Conservation (phyloP, 2,113 vertebrate species). For the Anoplopoma fimbria region DNA sequence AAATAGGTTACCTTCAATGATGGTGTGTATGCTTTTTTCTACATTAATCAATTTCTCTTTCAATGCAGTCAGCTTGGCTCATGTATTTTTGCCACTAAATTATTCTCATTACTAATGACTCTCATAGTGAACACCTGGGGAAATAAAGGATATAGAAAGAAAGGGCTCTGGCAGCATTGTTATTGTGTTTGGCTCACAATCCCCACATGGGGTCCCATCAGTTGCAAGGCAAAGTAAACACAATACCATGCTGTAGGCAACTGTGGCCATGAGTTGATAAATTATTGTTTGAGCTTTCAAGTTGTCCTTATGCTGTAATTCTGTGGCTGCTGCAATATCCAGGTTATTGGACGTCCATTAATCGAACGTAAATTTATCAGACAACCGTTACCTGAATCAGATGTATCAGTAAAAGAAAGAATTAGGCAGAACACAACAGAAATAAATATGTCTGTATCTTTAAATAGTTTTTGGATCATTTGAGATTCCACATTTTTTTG, state of each 20-base stretch:
- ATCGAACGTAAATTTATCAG: neutral
- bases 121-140: slow-evolving; percentile 31
- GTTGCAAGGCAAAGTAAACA: slow-evolving; percentile 50
- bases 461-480: too few relatives aligned
- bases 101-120: slow-evolving; percentile 40
- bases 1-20: slow-evolving; percentile 28
- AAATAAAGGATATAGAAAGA: slow-evolving; percentile 43
- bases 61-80: neutral
- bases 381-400: neutral
- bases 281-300: slow-evolving; percentile 21
- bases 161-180: slow-evolving; percentile 32
- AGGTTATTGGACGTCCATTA: too few relatives aligned
- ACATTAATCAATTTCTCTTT: slow-evolving; percentile 33
- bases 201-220: slow-evolving; percentile 30
- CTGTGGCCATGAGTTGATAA: slow-evolving; percentile 33
- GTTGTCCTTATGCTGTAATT: neutral
- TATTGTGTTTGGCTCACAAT: slow-evolving; percentile 24
- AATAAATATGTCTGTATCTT: too few relatives aligned
- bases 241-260: slow-evolving; percentile 20
- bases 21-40: slow-evolving; percentile 26
- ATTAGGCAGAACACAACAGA: neutral
- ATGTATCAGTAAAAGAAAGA: neutral
- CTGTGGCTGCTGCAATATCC: neutral
- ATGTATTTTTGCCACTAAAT: slow-evolving; percentile 26
- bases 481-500: too few relatives aligned